Evolutionary conservation across 2,888 invertebrate genomes (phyloP).

Genomic region (Megastigmus dorsalis): DNA sequence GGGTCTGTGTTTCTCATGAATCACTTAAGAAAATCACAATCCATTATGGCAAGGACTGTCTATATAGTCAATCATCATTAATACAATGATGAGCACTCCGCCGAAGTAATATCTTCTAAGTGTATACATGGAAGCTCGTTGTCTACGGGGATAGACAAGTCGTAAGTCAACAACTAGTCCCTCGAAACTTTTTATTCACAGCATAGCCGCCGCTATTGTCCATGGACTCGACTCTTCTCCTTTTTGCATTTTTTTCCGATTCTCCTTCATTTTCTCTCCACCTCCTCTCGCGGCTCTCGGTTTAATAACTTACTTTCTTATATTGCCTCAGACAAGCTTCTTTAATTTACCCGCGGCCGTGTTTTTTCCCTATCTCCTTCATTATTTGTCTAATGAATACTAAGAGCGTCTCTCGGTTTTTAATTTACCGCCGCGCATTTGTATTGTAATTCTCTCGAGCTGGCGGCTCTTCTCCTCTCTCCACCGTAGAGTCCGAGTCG

Average conservation of each 20-base stretch:
- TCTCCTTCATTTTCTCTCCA: neutral
- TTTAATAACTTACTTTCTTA: constrained; percentile 29
- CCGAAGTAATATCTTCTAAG: neutral
- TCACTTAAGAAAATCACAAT: constrained; percentile 5
- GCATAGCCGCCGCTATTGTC: neutral
- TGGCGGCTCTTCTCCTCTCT: neutral
- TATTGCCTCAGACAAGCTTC: constrained; percentile 21
- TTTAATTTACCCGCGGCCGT: constrained; percentile 23
- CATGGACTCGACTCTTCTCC: too few relatives aligned
- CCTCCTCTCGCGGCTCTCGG: neutral
- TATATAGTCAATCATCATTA: constrained; percentile 18
- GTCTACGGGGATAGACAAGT: neutral
- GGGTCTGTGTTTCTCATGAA: too few relatives aligned
- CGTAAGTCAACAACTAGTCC: constrained; percentile 14
- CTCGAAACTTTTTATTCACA: neutral
- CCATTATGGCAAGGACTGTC: neutral
- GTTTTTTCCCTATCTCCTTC: constrained; percentile 14
- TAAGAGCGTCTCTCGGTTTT: constrained; percentile 30
- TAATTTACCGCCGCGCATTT: constrained; percentile 1
- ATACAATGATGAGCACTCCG: constrained; percentile 15
- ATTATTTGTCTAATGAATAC: constrained; percentile 45
- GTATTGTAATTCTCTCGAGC: constrained; percentile 8
- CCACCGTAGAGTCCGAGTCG: too few relatives aligned
- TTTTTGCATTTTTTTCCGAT: too few relatives aligned
- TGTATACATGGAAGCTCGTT: neutral